These are phyloP conservation scores for Limanda limanda DNA, from an alignment of 2,113 vertebrate species.

Conservation along the genomic window DNA sequence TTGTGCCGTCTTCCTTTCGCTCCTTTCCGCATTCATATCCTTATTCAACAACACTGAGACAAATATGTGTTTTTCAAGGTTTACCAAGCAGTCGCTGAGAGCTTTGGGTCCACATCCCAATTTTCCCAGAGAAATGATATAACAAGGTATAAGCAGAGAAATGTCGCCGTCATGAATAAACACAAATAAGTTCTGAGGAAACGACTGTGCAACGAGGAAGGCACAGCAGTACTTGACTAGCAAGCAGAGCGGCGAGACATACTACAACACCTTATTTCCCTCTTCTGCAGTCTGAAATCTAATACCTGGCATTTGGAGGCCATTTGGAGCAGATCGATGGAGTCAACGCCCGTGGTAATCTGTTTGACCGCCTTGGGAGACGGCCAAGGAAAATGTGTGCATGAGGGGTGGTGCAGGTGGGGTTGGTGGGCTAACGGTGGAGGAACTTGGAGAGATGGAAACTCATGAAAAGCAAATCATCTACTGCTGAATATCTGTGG, in stretches of 20 bases:
- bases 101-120: slow-evolving; percentile 3
- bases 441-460: slow-evolving; percentile 32
- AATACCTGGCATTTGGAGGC: slow-evolving; percentile 77
- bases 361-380: slow-evolving; percentile 69
- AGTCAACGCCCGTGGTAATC: slow-evolving; percentile 74
- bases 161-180: slow-evolving; percentile 25
- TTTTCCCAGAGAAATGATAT: not conserved
- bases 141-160: slow-evolving; percentile 9
- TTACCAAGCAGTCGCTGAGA: slow-evolving; percentile 3
- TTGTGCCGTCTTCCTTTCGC: not conserved
- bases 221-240: slow-evolving; percentile 49
- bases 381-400: slow-evolving; percentile 50
- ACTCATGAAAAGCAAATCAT: slow-evolving; percentile 4
- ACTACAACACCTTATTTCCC: slow-evolving; percentile 69
- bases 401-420: slow-evolving; percentile 6
- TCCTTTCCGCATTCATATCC: not conserved
- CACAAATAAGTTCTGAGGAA: slow-evolving; percentile 10
- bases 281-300: slow-evolving; percentile 62
- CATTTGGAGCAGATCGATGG: slow-evolving; percentile 73
- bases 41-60: not conserved
- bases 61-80: slow-evolving; percentile 17
- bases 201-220: not conserved
- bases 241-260: slow-evolving; percentile 54
- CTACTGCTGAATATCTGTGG: not conserved
- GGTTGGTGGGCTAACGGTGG: not conserved